Evolutionary conservation across 2,888 invertebrate species (phyloP), one percentile per base, ranked within the genome.

Genomic region (Mimumesa dahlbomi): DNA sequence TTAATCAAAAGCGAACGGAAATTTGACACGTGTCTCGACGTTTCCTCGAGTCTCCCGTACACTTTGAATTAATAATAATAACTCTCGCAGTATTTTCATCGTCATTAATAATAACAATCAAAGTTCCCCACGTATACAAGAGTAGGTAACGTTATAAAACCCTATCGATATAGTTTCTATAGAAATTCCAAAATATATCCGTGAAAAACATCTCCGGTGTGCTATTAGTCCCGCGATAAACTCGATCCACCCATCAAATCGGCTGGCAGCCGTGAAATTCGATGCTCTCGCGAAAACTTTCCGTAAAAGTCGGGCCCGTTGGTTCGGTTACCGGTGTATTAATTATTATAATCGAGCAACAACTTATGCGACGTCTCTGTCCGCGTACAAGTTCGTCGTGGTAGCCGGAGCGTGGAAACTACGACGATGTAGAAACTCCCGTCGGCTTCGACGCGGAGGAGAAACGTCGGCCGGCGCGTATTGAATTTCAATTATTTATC

Each of bases 401-500:
- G n/a, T n/a, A 42, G 36, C 31, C 48, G 62, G n/a, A 59, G 50
- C 42, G 54, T 72, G 59, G 72, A 72, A 72, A 72, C 66, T 59
- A 34, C 63, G 38, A 58, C 25, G 25, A 25, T 25, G 7, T 7
- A 7, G 43, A 69, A 45, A 43, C 22, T 43, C 29, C 9, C 53
- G 53, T 22, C 22, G 38, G 57, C 31, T 49, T 42, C 36, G 58
- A 11, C 45, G 25, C 29, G 43, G 14, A 21, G 43, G 43, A 40
- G 40, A 40, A 43, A 21, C 43, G 43, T 43, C 43, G 43, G 16
- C 46, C 42, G 75, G 62, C 67, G 61, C 52, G 73, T 82, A 84
- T 82, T 82, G 82, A 83, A 85, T 85, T 84, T 84, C 84, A 85
- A 84, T 85, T 84, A 84, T 85, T 85, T 85, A 85, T 83, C 77